Conservation (phyloP, 2,888 invertebrate genomes). For the Archips crataeganus region DNA sequence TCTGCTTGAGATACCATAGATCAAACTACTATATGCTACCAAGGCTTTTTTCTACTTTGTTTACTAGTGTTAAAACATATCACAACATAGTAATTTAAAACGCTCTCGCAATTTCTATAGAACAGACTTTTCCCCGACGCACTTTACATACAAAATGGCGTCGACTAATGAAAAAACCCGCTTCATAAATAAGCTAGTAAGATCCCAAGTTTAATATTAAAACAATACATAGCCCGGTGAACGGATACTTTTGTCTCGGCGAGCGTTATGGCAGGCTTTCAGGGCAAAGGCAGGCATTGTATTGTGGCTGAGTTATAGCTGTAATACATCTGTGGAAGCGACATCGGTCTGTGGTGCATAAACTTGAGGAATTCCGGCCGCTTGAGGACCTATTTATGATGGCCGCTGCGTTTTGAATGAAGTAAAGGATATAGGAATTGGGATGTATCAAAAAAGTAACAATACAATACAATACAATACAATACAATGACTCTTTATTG, state of each 20-base stretch:
- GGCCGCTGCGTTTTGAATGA: not conserved
- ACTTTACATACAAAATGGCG: conserved; percentile 39
- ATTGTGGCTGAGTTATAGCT: conserved; percentile 52
- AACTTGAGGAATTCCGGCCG: conserved; percentile 23
- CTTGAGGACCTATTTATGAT: not conserved
- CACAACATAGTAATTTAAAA: not conserved
- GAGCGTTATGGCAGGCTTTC: conserved; percentile 45
- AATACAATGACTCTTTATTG: too few species aligned
- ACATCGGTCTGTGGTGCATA: conserved; percentile 12
- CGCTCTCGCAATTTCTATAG: conserved; percentile 21
- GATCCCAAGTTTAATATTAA: conserved; percentile 54
- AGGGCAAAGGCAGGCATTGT: conserved; percentile 56
- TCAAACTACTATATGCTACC: too few species aligned
- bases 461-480: too few species aligned
- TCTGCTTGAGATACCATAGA: too few species aligned
- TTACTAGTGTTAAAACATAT: too few species aligned
- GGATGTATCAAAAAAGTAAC: too few species aligned
- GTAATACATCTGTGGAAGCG: conserved; percentile 47
- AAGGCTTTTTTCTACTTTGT: too few species aligned
- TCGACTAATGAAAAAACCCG: conserved; percentile 39
- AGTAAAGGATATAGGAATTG: too few species aligned
- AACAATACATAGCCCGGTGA: conserved; percentile 46
- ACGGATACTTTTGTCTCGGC: conserved; percentile 53
- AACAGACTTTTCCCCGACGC: conserved; percentile 24
- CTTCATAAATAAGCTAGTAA: conserved; percentile 33